Evolutionary conservation across 2,888 invertebrate genomes (phyloP).

Genomic region (Ceraclea dissimilis): DNA sequence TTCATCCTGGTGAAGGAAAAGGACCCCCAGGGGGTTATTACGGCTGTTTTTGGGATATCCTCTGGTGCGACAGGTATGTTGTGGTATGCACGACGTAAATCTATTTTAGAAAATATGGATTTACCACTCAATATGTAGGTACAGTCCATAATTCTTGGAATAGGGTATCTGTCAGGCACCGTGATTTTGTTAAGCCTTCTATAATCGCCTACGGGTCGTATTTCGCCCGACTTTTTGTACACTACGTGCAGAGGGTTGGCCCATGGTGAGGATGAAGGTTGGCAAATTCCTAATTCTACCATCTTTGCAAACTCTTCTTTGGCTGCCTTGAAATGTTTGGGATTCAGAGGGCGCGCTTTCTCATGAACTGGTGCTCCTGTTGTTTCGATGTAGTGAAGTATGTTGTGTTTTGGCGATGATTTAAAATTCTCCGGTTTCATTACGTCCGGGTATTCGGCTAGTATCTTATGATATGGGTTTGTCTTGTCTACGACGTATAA

Average conservation of each 20-base stretch:
- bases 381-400: constrained; percentile 22
- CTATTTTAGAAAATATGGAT: constrained; percentile 28
- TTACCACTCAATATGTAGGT: constrained; percentile 24
- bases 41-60: constrained; percentile 33
- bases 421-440: not conserved
- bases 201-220: constrained; percentile 31
- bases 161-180: constrained; percentile 30
- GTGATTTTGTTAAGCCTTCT: constrained; percentile 30
- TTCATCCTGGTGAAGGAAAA: constrained; percentile 29
- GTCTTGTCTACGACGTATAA: not conserved
- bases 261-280: constrained; percentile 31
- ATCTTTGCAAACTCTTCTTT: constrained; percentile 24
- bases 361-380: constrained; percentile 20
- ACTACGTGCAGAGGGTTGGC: constrained; percentile 31
- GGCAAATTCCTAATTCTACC: constrained; percentile 29
- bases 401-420: constrained; percentile 3
- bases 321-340: constrained; percentile 13
- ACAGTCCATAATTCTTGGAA: constrained; percentile 30
- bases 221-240: constrained; percentile 16
- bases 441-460: not conserved
- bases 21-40: constrained; percentile 33
- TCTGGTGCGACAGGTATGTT: constrained; percentile 31
- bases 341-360: constrained; percentile 17
- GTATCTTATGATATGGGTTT: not conserved
- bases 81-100: constrained; percentile 31